Evolutionary conservation across 2,797 vertebrate species (phyloP).

Genomic region (Acanthurus tractus): DNA sequence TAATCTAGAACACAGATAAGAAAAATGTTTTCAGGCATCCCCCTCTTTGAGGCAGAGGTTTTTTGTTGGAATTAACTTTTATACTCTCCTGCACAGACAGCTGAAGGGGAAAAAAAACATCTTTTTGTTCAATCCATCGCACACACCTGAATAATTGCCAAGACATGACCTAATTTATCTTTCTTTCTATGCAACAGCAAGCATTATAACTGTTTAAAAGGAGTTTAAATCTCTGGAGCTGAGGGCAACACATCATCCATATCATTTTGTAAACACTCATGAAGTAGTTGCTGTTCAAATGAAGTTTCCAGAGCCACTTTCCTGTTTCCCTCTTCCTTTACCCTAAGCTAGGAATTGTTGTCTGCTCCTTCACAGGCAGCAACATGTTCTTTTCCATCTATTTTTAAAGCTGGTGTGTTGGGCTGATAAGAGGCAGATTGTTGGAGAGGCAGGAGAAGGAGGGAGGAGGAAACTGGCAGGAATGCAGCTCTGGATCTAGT

Average conservation of each 20-base stretch:
- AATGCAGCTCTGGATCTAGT: slow-evolving; percentile 79
- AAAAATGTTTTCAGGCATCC: slow-evolving; percentile 50
- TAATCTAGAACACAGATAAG: slow-evolving; percentile 79
- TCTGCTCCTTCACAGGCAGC: slow-evolving; percentile 74
- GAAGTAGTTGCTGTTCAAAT: slow-evolving; percentile 33
- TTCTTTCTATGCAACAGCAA: slow-evolving; percentile 50
- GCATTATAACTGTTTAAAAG: slow-evolving; percentile 24
- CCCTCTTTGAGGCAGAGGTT: slow-evolving; percentile 38
- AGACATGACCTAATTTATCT: slow-evolving; percentile 52
- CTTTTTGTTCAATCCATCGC: slow-evolving; percentile 22
- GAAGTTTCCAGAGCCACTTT: slow-evolving; percentile 54
- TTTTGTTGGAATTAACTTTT: slow-evolving; percentile 16
- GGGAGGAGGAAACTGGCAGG: slow-evolving; percentile 74
- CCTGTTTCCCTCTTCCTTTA: slow-evolving; percentile 48
- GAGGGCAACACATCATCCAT: slow-evolving; percentile 25
- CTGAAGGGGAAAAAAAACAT: background rate
- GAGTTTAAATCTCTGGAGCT: background rate
- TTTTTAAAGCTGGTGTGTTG: slow-evolving; percentile 80
- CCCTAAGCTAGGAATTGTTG: slow-evolving; percentile 49
- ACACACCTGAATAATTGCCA: slow-evolving; percentile 51
- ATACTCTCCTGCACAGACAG: slow-evolving; percentile 12
- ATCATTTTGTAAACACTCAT: slow-evolving; percentile 44
- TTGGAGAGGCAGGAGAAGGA: slow-evolving; percentile 69
- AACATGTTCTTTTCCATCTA: slow-evolving; percentile 81
- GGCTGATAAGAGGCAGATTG: slow-evolving; percentile 82